Evolutionary conservation across 1,140 invertebrate genomes (phyloP), one percentile per base, ranked within the genome.

Genomic region (Drosophila parabipectinata): DNA sequence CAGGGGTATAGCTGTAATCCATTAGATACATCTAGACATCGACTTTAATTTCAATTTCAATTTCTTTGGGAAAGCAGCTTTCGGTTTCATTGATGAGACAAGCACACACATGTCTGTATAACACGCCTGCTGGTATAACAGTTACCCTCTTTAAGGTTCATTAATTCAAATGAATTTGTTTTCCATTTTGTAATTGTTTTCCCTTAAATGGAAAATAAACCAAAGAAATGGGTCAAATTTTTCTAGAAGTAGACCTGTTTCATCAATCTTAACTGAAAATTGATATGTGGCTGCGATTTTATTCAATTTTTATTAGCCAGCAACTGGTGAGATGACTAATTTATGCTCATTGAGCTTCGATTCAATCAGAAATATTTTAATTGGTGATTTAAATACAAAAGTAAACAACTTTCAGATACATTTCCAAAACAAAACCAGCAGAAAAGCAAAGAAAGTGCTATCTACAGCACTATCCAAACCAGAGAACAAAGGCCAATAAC

Each of bases 221-320:
- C 53, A 71, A 55, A 51, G 79, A 87, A 82, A 80, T 69, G 75
- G 75, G 83, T 88, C 67, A 77, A 5, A 34, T 48, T 47, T 39
- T 12, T 28, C 41, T 18, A 44, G 15, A 14, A 14, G 41, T 3
- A 18, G 8, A 44, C 15, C 6, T 8, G 4, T 15, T 14, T 26
- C 14, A 14, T 32, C 4, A 15, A 28, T 55, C 2, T 5, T 24
- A 4, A 10, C 34, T 6, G 15, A 4, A 54, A 44, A 14, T 66
- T 44, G 24, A 56, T 41, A 64, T 87, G 15, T 15, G 15, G 15
- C 15, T 15, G 84, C 76, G 79, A 87, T 87, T 83, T 87, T 87
- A 87, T 87, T 88, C 79, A 87, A 88, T 87, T 83, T 87, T 87
- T 88, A 87, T 88, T 79, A 87, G 63, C 50, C 47, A 85, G 37